phyloP scores from a whole-genome alignment of 2,113 vertebrate genomes.

The Silurus asotus region DNA sequence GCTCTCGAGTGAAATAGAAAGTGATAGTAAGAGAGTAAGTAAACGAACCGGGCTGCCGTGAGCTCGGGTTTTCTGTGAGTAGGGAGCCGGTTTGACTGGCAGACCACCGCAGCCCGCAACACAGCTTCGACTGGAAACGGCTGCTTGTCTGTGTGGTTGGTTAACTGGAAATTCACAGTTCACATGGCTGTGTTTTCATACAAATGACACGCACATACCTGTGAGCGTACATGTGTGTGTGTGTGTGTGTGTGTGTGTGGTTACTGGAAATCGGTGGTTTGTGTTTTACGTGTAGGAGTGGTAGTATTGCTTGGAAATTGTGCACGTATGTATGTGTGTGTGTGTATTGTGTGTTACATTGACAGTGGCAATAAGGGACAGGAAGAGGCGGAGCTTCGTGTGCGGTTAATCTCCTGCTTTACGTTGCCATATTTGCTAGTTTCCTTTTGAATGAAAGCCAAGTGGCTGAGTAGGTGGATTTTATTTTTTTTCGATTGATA shows the following conservation, averaged over 20 bases:
- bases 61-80: neutral
- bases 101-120: constrained; percentile 33
- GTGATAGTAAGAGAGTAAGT: constrained; percentile 6
- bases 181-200: constrained; percentile 32
- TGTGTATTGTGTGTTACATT: constrained; percentile 14
- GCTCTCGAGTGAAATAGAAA: constrained; percentile 15
- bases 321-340: constrained; percentile 4
- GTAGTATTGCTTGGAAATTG: constrained; percentile 45
- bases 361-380: constrained; percentile 27
- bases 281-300: constrained; percentile 37
- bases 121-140: constrained; percentile 39
- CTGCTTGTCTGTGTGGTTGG: constrained; percentile 36
- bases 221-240: neutral
- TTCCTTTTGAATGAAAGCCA: constrained; percentile 20
- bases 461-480: neutral
- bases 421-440: constrained; percentile 18
- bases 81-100: neutral
- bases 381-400: constrained; percentile 35
- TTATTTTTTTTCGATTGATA: neutral
- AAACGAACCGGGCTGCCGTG: neutral
- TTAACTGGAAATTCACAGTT: constrained; percentile 49
- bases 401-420: constrained; percentile 24
- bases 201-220: constrained; percentile 6
- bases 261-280: constrained; percentile 40
- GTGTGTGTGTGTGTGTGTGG: constrained; percentile 10